phyloP scores from a whole-genome alignment of 2,797 vertebrate species.

The Phylloscopus collybita region DNA sequence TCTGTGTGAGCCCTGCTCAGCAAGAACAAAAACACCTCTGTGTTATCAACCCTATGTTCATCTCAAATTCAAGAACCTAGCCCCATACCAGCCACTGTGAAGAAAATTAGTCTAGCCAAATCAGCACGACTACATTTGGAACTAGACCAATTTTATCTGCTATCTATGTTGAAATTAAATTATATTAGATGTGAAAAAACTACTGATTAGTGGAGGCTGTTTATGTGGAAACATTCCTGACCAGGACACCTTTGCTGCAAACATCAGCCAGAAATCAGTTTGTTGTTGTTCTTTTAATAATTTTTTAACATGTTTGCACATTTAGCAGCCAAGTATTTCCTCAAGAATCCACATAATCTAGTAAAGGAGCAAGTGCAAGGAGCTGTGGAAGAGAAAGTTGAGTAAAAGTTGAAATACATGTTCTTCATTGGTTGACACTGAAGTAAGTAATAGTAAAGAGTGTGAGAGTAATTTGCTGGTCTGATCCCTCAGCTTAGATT shows the following conservation, averaged over 20 bases:
- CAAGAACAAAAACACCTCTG: not conserved
- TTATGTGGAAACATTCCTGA: not conserved
- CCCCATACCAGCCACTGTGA: not conserved
- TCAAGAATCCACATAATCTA: not conserved
- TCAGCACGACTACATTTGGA: not conserved
- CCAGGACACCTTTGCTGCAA: not conserved
- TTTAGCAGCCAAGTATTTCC: not conserved
- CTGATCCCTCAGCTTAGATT: not conserved
- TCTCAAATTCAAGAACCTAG: not conserved
- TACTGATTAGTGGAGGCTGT: not conserved
- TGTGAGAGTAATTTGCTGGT: not conserved
- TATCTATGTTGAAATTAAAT: not conserved
- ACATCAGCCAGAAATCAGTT: not conserved
- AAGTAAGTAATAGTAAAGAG: not conserved
- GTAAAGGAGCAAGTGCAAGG: not conserved
- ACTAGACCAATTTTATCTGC: not conserved
- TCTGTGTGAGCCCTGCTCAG: not conserved
- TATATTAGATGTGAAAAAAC: not conserved
- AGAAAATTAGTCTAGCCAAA: not conserved
- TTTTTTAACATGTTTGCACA: not conserved
- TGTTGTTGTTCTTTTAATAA: not conserved
- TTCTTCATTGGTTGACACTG: not conserved
- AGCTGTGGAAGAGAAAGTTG: not conserved
- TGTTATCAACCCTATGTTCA: not conserved
- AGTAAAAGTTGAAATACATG: not conserved